Conservation (phyloP, 2,113 vertebrate genomes). For the Lutjanus erythropterus region DNA sequence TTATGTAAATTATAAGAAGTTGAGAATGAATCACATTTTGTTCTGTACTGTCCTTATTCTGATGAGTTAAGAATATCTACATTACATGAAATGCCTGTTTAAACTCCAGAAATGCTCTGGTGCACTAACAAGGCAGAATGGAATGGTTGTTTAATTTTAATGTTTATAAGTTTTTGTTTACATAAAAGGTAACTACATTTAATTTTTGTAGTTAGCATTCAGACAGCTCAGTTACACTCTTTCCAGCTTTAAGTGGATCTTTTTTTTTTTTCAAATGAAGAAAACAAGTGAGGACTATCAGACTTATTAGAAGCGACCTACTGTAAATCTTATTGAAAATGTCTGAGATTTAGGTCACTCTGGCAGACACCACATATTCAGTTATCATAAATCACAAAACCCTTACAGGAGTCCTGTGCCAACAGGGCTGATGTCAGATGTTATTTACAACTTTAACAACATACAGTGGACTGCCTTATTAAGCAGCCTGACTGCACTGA, state of each 20-base stretch:
- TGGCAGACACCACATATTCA: conserved; percentile 3
- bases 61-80: no score
- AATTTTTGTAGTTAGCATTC: not conserved
- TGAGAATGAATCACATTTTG: no score
- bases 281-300: not conserved
- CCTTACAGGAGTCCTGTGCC: not conserved
- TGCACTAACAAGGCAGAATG: no score
- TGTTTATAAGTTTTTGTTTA: no score
- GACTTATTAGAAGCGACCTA: not conserved
- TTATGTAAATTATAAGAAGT: no score
- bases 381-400: conserved; percentile 11
- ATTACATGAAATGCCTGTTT: no score
- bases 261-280: no score
- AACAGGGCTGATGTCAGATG: conserved; percentile 9
- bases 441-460: conserved; percentile 16
- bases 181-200: not conserved
- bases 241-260: not conserved
- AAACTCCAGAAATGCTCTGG: no score
- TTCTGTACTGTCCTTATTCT: no score
- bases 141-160: no score
- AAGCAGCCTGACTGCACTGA: not conserved
- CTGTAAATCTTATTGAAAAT: conserved; percentile 1
- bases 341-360: not conserved
- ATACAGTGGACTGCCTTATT: conserved; percentile 6
- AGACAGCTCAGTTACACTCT: not conserved